Evolutionary conservation across 2,797 vertebrate genomes (phyloP).

Genomic region (Centroberyx gerrardi): DNA sequence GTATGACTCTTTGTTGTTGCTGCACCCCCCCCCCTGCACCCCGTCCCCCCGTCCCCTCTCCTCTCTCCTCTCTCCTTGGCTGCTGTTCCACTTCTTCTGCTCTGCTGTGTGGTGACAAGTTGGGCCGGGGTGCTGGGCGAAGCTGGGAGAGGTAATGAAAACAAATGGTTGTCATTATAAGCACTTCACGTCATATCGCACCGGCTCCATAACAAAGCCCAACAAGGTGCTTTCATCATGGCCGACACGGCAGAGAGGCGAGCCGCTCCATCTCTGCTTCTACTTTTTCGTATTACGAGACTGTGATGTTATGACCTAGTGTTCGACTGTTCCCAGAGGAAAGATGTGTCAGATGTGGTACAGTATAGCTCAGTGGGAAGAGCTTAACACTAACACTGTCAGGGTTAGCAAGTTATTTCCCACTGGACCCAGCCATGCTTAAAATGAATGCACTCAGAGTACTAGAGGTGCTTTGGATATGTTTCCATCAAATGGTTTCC

Average conservation of each 20-base stretch:
- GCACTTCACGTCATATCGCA: conserved; percentile 69
- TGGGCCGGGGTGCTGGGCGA: conserved; percentile 53
- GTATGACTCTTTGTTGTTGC: background rate
- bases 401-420: conserved; percentile 68
- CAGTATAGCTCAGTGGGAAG: conserved; percentile 39
- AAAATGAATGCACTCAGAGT: conserved; percentile 35
- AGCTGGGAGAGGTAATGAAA: conserved; percentile 76
- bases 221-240: conserved; percentile 70
- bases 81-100: conserved; percentile 44
- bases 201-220: conserved; percentile 64
- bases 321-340: conserved; percentile 62
- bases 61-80: conserved; percentile 33
- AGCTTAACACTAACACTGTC: conserved; percentile 37
- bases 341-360: conserved; percentile 53
- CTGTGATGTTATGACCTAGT: conserved; percentile 59
- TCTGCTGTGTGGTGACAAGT: conserved; percentile 53
- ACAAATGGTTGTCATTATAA: conserved; percentile 80
- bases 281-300: conserved; percentile 59
- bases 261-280: conserved; percentile 51
- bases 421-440: conserved; percentile 37
- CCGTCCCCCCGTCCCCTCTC: background rate
- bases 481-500: conserved; percentile 29
- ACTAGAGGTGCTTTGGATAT: conserved; percentile 19
- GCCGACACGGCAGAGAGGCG: conserved; percentile 34
- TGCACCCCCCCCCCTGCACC: conserved; percentile 6